phyloP scores from a whole-genome alignment of 2,113 vertebrate species.

The Lophura nycthemera region DNA sequence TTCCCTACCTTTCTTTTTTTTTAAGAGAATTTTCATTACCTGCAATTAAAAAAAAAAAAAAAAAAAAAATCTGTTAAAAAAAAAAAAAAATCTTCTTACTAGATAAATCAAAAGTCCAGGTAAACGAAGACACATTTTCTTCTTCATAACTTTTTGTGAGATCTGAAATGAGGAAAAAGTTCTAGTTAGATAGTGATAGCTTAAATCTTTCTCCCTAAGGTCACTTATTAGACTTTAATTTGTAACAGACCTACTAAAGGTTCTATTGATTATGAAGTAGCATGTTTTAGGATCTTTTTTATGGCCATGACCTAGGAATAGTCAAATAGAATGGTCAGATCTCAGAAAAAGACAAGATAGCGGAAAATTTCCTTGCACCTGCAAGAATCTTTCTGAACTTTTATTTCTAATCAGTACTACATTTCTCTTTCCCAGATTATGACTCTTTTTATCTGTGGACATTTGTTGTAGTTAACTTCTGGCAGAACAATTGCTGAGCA shows the following conservation, averaged over 20 bases:
- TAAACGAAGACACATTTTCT: background rate
- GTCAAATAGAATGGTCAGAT: background rate
- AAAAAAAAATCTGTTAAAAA: background rate
- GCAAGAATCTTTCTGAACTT: background rate
- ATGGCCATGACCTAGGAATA: background rate
- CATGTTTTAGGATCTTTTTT: background rate
- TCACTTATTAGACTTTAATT: background rate
- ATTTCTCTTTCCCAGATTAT: background rate
- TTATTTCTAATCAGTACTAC: background rate
- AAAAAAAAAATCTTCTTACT: background rate
- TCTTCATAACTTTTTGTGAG: background rate
- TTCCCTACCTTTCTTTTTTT: background rate
- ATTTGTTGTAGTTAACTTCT: constrained; percentile 9
- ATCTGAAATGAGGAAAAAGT: background rate
- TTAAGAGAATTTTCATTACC: background rate
- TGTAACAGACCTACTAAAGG: background rate
- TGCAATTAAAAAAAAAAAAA: background rate
- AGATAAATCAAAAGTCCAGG: background rate
- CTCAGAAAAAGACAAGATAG: background rate
- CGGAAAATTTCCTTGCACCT: background rate
- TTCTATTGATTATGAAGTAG: background rate
- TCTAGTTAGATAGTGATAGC: background rate
- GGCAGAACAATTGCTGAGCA: constrained; percentile 3
- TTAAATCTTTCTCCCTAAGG: background rate
- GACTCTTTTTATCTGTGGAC: background rate